phyloP scores from a whole-genome alignment of 2,113 vertebrate species.

The Columba livia region DNA sequence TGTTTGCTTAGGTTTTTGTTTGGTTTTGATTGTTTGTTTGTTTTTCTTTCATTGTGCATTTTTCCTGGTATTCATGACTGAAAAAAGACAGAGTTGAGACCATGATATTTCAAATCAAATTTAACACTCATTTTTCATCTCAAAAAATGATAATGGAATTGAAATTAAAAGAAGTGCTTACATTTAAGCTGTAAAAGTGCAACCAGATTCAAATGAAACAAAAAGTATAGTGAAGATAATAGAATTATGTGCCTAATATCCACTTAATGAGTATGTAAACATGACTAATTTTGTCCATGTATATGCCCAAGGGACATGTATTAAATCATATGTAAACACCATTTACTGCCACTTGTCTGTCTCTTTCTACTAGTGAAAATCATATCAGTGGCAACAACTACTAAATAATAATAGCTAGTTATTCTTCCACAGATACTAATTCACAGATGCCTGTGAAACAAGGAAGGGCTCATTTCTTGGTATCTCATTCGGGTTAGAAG shows the following conservation, averaged over 20 bases:
- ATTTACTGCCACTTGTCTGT: background rate
- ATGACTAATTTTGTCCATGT: background rate
- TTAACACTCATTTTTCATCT: background rate
- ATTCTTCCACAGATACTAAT: background rate
- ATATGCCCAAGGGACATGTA: background rate
- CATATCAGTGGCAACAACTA: background rate
- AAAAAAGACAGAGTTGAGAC: background rate
- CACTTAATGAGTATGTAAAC: background rate
- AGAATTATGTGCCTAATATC: background rate
- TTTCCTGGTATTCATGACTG: background rate
- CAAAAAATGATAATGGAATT: background rate
- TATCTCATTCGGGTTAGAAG: background rate
- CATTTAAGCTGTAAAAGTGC: background rate
- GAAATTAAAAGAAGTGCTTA: background rate
- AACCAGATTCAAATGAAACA: background rate
- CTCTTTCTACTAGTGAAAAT: background rate
- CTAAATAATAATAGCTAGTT: background rate
- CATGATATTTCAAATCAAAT: background rate
- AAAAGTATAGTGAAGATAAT: background rate
- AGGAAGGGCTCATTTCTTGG: background rate
- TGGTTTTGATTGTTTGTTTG: no score
- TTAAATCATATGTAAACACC: background rate
- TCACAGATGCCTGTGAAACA: background rate
- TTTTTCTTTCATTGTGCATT: background rate
- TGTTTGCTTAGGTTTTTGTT: background rate